Evolutionary conservation across 2,113 vertebrate species (phyloP).

Genomic region (Gavia stellata): DNA sequence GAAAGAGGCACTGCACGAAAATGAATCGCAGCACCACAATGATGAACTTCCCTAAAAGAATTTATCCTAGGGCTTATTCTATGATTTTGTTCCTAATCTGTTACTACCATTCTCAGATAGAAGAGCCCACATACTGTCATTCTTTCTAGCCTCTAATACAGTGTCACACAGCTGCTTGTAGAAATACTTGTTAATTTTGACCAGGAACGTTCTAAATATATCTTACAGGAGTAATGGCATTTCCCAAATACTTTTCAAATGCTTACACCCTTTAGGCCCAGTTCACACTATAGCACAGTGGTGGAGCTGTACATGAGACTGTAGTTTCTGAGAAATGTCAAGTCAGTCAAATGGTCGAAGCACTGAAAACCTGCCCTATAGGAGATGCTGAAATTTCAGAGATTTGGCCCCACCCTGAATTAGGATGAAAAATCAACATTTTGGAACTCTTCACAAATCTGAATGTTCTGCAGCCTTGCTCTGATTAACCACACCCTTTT

Average conservation of each 20-base stretch:
- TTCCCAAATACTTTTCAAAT: neutral
- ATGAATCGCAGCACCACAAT: neutral
- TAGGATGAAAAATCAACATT: neutral
- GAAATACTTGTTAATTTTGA: neutral
- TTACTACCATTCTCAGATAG: neutral
- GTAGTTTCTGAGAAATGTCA: neutral
- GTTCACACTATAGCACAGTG: neutral
- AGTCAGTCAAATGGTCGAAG: neutral
- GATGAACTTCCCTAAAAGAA: neutral
- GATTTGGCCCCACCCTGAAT: neutral
- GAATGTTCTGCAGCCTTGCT: neutral
- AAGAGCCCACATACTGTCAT: neutral
- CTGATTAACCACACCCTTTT: neutral
- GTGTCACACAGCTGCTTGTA: neutral
- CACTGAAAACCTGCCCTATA: neutral
- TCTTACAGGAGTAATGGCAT: neutral
- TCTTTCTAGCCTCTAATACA: neutral
- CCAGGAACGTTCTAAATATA: neutral
- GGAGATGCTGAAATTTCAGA: neutral
- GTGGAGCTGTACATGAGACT: neutral
- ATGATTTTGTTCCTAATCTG: neutral
- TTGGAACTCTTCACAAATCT: neutral
- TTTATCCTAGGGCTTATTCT: neutral
- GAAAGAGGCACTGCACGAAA: neutral
- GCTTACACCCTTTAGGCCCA: neutral